Conservation (phyloP, 2,888 invertebrate species). For the Melangyna quadrimaculata region DNA sequence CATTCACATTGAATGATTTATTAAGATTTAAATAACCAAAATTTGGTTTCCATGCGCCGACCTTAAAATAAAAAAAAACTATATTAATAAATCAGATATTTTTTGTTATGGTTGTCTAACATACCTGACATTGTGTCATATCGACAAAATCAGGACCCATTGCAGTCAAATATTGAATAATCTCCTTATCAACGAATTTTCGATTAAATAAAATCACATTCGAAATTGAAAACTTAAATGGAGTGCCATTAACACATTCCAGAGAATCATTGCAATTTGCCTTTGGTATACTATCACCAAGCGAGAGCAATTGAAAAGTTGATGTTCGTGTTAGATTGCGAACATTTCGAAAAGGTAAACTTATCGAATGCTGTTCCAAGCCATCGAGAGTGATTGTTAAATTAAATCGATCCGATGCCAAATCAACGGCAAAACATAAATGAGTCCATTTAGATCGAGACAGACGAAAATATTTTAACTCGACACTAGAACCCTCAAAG, state of each 20-base stretch:
- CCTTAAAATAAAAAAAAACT: slow-evolving; percentile 47
- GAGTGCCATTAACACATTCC: slow-evolving; percentile 72
- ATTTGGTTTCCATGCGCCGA: slow-evolving; percentile 79
- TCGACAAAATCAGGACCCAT: slow-evolving; percentile 80
- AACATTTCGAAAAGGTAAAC: slow-evolving; percentile 77
- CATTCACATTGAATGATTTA: slow-evolving; percentile 75
- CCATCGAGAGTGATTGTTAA: slow-evolving; percentile 77
- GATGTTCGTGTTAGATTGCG: slow-evolving; percentile 75
- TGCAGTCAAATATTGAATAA: slow-evolving; percentile 78
- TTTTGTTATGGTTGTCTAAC: background rate
- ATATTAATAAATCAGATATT: background rate
- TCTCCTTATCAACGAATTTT: slow-evolving; percentile 74
- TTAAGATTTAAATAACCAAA: slow-evolving; percentile 77
- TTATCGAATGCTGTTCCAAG: slow-evolving; percentile 76
- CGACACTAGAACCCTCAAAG: slow-evolving; percentile 76
- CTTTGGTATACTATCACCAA: slow-evolving; percentile 76
- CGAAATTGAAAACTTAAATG: slow-evolving; percentile 76
- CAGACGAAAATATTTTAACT: slow-evolving; percentile 77
- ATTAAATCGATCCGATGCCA: slow-evolving; percentile 75
- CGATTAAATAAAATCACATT: slow-evolving; percentile 79
- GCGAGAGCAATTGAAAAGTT: slow-evolving; percentile 77
- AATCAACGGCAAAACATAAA: slow-evolving; percentile 77
- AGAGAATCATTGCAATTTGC: slow-evolving; percentile 74
- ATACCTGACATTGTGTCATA: slow-evolving; percentile 78
- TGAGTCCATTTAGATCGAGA: slow-evolving; percentile 79